Base-by-base conservation (phyloP, 2,113 vertebrate genomes). In the Plotosus lineatus region DNA sequence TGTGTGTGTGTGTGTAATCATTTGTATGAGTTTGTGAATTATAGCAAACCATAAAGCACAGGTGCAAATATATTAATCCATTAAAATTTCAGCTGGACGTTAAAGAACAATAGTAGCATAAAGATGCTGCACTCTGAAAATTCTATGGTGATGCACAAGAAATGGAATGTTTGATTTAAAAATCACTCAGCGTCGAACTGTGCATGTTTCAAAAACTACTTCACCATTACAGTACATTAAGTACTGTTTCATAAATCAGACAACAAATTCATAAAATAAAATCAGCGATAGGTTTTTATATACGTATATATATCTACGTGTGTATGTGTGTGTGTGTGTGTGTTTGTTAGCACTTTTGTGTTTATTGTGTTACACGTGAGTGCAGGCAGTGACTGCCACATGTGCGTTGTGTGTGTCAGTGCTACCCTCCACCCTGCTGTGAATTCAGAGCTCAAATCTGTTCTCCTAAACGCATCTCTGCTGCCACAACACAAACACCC, bases 381-480 rank as follows among this genome's bases (percentile, higher is more conserved):
- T 68, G n/a, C 15, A 36, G 14, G 17, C 40, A 68, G 66, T 65
- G 63, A 75, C 51, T 36, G 81, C 82, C 51, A 50, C 17, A 66
- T 75, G 50, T 85, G 65, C 86, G 75, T 55, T 53, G 7, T 46
- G 7, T 46, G 60, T 83, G 6, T 60, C 14, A 36, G 33, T 60
- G 23, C 63, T 72, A 48, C 66, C 79, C 79, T 44, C 68, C 51
- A 71, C 82, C 75, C 9, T 85, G 77, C 82, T 75, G 83, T 78
- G 85, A 86, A 86, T 89, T 91, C 83, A 81, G 80, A 86, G 74
- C 88, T 74, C 50, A 87, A 75, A 86, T 83, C 78, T 82, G 77
- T 85, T 85, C 83, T 78, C 79, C 73, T 85, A 85, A 88, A 86
- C 12, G 74, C 55, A 77, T 82, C 81, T 79, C 82, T 81, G 83